Evolutionary conservation across 35 echinoderm and acorn worm species (phyloP), one percentile per base, ranked within the genome.

Genomic region (Heliocidaris tuberculata): DNA sequence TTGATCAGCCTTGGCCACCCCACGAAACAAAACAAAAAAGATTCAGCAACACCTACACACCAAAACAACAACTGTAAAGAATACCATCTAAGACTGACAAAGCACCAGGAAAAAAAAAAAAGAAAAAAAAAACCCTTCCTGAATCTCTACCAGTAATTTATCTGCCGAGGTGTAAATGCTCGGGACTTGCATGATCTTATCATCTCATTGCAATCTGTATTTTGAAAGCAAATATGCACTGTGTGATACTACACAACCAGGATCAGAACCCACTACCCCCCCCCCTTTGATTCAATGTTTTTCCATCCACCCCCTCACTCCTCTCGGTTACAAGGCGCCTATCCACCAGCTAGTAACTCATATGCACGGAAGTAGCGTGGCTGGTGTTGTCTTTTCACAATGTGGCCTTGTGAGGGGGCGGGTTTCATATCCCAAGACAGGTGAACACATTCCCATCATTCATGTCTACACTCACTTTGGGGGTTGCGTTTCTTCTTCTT

Each of bases 191-290:
- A 56, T 56, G 52, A 56, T 56, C 8, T 56, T 12, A 56, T 56
- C 52, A 56, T 56, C 65, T 78, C 27, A 78, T 78, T 78, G 3
- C 27, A 24, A 8, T 78, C 15, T 4, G 27, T 78, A 19, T 78
- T 78, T 78, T 78, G 65, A 78, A 78, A 78, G 65, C 65, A 78
- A 78, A 78, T 89, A 89, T 89, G 87, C 47, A 89, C 87, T 47
- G 29, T 47, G 13, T 19, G 21, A 47, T 89, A 27, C 12, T 89
- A 89, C 87, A 89, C 31, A 89, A 42, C 4, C 16, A 11, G 32
- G 31, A 15, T 7, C 2, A n/a, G 29, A n/a, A 16, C 86, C 30
- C 86, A n/a, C 87, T 1, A 0, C 87, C 31, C 87, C 87, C 21
- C 87, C 86, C 17, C 86, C 17, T 13, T 48, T 16, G 15, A 89